Percentiles rank a stretch among this genome's conserved stretches.
These are phyloP conservation scores for Crotalus helleri DNA, from an alignment of 2,113 vertebrate species.

Conservation along the genomic window DNA sequence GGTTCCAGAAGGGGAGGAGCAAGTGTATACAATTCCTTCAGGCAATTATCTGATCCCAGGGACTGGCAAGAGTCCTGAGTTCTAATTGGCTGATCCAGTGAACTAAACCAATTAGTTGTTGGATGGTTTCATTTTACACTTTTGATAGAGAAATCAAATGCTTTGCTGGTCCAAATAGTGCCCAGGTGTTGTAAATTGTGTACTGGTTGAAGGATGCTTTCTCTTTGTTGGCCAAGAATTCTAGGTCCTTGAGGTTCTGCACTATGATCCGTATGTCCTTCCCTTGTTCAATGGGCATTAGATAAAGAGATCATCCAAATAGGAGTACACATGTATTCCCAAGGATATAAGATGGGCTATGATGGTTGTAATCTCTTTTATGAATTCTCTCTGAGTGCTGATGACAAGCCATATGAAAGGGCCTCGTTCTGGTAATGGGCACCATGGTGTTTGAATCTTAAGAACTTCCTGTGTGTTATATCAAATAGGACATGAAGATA, in stretches of 20 bases:
- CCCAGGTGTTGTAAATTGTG: not conserved
- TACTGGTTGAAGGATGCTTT: not conserved
- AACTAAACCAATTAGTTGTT: not conserved
- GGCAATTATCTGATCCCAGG: not conserved
- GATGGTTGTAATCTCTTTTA: not conserved
- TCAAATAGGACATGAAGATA: not conserved
- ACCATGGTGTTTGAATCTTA: not conserved
- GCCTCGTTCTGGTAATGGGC: not conserved
- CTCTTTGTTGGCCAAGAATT: not conserved
- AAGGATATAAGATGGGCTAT: not conserved
- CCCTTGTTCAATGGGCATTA: not conserved
- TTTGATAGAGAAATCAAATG: not conserved
- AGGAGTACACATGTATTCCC: not conserved
- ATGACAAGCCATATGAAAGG: not conserved
- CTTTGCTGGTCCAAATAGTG: not conserved
- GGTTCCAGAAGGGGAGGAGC: not conserved
- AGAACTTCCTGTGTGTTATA: not conserved
- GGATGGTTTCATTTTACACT: not conserved
- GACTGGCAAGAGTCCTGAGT: not conserved
- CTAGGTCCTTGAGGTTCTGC: not conserved
- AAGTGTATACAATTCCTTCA: not conserved
- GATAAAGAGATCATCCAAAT: not conserved
- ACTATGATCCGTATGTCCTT: not conserved
- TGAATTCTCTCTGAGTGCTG: not conserved
- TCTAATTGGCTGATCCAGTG: not conserved